A percentile compares a stretch with the other conserved stretches of the same genome.
phyloP scores from a whole-genome alignment of 30 jellyfish, hydroid and myxozoan genomes.

The Phacellophora camtschatica region DNA sequence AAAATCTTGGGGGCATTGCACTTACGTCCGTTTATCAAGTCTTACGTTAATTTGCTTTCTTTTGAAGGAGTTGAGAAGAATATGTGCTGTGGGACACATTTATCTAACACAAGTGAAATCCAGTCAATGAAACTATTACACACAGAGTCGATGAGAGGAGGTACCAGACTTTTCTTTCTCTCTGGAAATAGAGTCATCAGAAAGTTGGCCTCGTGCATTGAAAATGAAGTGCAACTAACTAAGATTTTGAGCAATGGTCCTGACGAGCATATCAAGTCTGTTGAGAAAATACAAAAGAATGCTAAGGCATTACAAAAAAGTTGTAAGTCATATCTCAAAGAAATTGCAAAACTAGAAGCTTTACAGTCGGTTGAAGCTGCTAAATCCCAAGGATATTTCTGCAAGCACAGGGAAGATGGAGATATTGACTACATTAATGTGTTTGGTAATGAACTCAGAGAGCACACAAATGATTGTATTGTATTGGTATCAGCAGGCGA shows the following conservation, averaged over 20 bases:
- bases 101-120: constrained; percentile 73
- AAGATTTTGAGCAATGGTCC: constrained; percentile 81
- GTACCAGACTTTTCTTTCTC: constrained; percentile 79
- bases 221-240: constrained; percentile 79
- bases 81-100: constrained; percentile 99
- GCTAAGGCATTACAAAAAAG: constrained; percentile 44
- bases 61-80: constrained; percentile 85
- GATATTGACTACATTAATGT: constrained; percentile 81
- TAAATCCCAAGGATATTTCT: constrained; percentile 43
- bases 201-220: constrained; percentile 59
- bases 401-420: constrained; percentile 91
- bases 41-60: too few relatives aligned
- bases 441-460: constrained; percentile 48
- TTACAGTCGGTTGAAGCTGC: constrained; percentile 30
- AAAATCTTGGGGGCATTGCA: too few relatives aligned
- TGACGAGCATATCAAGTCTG: constrained; percentile 74
- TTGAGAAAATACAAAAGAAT: constrained; percentile 73
- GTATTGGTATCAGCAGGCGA: constrained; percentile 73
- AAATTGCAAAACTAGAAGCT: constrained; percentile 88
- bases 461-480: constrained; percentile 24
- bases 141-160: constrained; percentile 97
- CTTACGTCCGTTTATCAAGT: too few relatives aligned
- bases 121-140: constrained; percentile 86
- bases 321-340: constrained; percentile 59
- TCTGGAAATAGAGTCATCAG: constrained; percentile 82